Evolutionary conservation across 2,113 vertebrate species (phyloP), one percentile per base, ranked within the genome.

Genomic region (Heterochromis multidens): DNA sequence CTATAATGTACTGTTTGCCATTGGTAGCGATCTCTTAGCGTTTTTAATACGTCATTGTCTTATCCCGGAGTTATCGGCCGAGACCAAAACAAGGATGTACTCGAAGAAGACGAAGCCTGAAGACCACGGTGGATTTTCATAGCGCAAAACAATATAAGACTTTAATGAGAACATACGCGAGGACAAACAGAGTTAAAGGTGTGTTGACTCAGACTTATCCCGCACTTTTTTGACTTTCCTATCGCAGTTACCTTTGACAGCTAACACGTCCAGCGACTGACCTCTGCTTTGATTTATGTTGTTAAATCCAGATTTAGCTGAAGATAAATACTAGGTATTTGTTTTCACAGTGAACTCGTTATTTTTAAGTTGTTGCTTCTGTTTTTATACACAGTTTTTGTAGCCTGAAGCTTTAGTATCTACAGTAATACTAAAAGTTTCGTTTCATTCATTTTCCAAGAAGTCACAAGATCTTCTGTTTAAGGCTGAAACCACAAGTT

Each of bases 51-150:
- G 91, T 88, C 84, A 65, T 46, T 1, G 60, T 7, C 84, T 23
- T 0, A 5, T 89, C 88, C 91, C 4, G 0, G 2, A 11, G 27
- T 1, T 4, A 0, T 5, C 1, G 21, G 70, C 78, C 14, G 13
- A 2, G 70, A 57, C 9, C n/a, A 7, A 67, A 87, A 92, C 57
- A 29, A 76, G 87, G 87, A 85, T 40, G 86, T 46, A 3, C 27
- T 3, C 2, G 56, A 1, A 2, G 12, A n/a, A 74, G 3, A 29
- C 70, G 21, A 89, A 79, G 83, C 60, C 65, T 2, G 0, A 23
- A 10, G 33, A 13, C 5, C 7, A 6, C 29, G 11, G 7, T 1
- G 17, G 25, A 72, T 5, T 0, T 12, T 7, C 9, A 25, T 7
- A 25, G 16, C 19, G 65, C 25, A 72, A 49, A 12, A 72, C 21